Evolutionary conservation across 2,888 invertebrate genomes (phyloP).

Genomic region (Smittia aterrima): DNA sequence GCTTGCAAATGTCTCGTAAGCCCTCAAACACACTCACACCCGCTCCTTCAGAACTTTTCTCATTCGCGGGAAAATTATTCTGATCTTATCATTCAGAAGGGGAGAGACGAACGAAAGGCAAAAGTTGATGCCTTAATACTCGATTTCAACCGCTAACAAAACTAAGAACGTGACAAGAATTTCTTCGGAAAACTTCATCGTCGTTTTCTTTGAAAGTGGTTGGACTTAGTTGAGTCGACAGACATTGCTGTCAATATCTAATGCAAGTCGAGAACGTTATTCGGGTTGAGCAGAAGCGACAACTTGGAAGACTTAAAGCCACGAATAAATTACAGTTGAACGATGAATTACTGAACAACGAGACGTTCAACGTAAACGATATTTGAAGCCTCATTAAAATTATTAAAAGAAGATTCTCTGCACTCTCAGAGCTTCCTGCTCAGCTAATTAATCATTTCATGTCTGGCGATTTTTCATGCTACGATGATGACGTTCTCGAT

Average conservation of each 20-base stretch:
- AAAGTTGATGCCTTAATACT: constrained; percentile 25
- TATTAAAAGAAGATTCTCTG: constrained; percentile 6
- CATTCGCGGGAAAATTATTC: not conserved
- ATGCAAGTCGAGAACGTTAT: constrained; percentile 18
- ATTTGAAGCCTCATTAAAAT: constrained; percentile 31
- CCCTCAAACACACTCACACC: not conserved
- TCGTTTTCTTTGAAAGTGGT: constrained; percentile 19
- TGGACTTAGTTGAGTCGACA: constrained; percentile 21
- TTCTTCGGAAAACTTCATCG: not conserved
- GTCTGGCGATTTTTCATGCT: constrained; percentile 23
- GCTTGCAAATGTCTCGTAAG: not conserved
- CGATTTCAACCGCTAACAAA: constrained; percentile 23
- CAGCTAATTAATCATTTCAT: constrained; percentile 37
- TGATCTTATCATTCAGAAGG: not conserved
- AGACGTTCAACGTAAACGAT: not conserved
- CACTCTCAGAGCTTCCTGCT: constrained; percentile 4
- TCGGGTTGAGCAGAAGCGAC: not conserved
- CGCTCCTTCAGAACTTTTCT: not conserved
- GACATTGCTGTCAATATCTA: constrained; percentile 26
- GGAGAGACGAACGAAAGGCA: not conserved
- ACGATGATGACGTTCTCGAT: not conserved
- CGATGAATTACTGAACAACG: not conserved
- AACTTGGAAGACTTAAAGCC: constrained; percentile 9
- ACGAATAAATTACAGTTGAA: constrained; percentile 34
- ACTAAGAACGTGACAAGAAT: constrained; percentile 38